phyloP scores from a whole-genome alignment of 92 coral and sea anemone species.

The Porites divaricata region DNA sequence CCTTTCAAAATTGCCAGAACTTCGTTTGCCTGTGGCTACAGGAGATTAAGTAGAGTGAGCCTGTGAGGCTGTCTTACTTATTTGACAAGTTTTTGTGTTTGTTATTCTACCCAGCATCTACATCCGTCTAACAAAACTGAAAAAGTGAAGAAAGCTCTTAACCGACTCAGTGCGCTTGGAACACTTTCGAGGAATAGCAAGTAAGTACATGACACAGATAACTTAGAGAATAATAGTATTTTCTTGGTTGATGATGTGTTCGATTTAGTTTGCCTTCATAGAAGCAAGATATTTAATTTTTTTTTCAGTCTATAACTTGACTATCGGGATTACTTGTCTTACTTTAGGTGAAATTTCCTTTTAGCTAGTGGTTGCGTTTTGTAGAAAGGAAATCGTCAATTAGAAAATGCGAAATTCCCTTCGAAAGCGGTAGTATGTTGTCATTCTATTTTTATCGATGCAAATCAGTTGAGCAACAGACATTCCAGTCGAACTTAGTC shows the following conservation, averaged over 20 bases:
- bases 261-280: not conserved
- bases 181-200: slow-evolving; percentile 77
- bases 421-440: not conserved
- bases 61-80: not conserved
- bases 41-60: slow-evolving; percentile 7
- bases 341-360: not conserved
- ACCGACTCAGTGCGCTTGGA: slow-evolving; percentile 75
- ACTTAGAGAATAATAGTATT: not conserved
- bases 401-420: not conserved
- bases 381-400: not conserved
- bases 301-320: not conserved
- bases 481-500: slow-evolving; percentile 31
- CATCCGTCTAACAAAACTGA: slow-evolving; percentile 66
- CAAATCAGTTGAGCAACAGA: slow-evolving; percentile 9
- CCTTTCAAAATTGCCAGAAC: not conserved
- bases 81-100: not conserved
- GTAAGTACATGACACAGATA: slow-evolving; percentile 44
- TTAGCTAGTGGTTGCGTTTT: too few species aligned
- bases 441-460: slow-evolving; percentile 26
- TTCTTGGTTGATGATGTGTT: not conserved
- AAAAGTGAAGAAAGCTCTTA: slow-evolving; percentile 86
- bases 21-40: not conserved
- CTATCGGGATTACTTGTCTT: not conserved
- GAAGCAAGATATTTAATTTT: not conserved
- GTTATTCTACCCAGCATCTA: slow-evolving; percentile 8